Evolutionary conservation across 1,140 invertebrate genomes (phyloP), one percentile per base, ranked within the genome.

Genomic region (Homarus americanus): DNA sequence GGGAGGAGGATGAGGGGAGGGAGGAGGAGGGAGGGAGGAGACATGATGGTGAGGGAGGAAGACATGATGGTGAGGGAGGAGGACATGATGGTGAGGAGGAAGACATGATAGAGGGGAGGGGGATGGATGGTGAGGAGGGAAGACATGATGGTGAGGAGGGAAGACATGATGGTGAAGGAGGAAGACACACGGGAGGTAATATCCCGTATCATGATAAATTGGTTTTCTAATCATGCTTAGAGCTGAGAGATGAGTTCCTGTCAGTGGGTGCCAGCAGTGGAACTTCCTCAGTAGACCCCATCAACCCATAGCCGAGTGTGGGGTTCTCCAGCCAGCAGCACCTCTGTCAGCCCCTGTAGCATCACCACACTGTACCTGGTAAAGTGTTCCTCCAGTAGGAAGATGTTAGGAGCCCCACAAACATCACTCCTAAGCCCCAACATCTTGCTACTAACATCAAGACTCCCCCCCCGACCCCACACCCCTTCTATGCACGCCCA

Each of bases 161-260:
- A n/a, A n/a, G n/a, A n/a, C n/a, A n/a, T 28, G 36, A 24, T 38
- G 36, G 34, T 38, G 53, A 12, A 66, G 15, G 63, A 69, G 44
- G 34, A 84, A 40, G 15, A 40, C 41, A 38, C 36, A n/a, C 40
- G 73, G 38, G 49, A 28, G 85, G 44, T 87, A 87, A 88, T 88
- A 88, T 88, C 86, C 76, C 69, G 78, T 40, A 78, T 79, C 73
- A 87, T 87, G 85, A 87, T 87, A 87, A 44, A 85, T 85, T 85
- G 72, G 83, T 85, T 85, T 85, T 58, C 83, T 85, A 85, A 85
- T 85, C 83, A 85, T 85, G 83, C 83, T 85, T 40, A 40, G 69
- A 53, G 83, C 66, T 75, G 66, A 85, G 72, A 58, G 83, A 85
- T 85, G 72, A 75, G 83, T 76, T 44, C 69, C 40, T 4, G 66